Evolutionary conservation across 1,140 invertebrate species (phyloP), one percentile per base, ranked within the genome.

Genomic region (Theocolax elegans): DNA sequence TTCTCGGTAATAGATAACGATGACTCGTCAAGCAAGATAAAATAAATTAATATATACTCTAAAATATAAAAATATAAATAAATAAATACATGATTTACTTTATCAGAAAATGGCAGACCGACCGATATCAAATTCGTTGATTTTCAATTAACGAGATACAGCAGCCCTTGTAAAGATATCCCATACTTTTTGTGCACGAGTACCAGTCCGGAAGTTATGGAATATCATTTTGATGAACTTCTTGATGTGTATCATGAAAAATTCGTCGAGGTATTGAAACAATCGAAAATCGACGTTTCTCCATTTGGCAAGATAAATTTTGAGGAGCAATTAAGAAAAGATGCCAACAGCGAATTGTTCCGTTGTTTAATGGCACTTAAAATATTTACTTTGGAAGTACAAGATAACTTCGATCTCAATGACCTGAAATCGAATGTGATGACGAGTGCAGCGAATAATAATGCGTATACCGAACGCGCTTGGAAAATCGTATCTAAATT

Each of bases 161-260:
- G 80, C 48, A 88, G 86, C 1, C 74, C 85, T n/a, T 74, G 82
- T 0, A 76, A 86, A 19, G 89, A 89, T 76, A 62, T 89, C 12
- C 80, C 87, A 0, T 89, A 88, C 68, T 86, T 89, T 66, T 67
- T 89, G 2, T 83, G 87, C 54, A 87, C 85, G 0, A 89, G 88
- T 65, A 81, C 87, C 12, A 74, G 82, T 13, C 78, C 80, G 25
- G 56, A 74, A 0, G 79, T 87, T 4, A 65, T 87, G 27, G 81
- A 83, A 8, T 59, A 81, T 29, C 76, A 86, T 69, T 82, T 81
- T 54, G 77, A 86, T 46, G 77, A 83, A 13, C 80, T 88, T 23
- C 64, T 88, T 3, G 67, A 76, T 51, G 67, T 85, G 0, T 88
- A 88, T 75, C 86, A 87, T 62, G 73, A 85, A 1, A 79, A 72